These are phyloP conservation scores for Ditylenchus weischeri DNA, from an alignment of 2,888 invertebrate species.

Conservation along the genomic window DNA sequence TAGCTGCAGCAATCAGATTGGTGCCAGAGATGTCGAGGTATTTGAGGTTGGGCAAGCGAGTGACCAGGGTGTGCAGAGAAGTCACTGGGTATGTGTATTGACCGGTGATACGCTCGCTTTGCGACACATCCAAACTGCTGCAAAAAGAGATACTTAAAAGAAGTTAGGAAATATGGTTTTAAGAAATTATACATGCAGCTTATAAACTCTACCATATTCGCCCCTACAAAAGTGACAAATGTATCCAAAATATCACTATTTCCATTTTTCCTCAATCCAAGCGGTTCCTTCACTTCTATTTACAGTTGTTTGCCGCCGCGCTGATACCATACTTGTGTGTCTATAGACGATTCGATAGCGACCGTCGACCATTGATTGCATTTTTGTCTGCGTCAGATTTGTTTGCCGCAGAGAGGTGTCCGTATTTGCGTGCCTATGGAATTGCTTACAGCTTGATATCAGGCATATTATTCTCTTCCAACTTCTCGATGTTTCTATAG, in stretches of 20 bases:
- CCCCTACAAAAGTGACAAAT: slow-evolving; percentile 24
- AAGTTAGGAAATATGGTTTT: neutral
- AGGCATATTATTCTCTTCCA: too few species aligned
- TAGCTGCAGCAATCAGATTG: slow-evolving; percentile 77
- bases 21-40: slow-evolving; percentile 92
- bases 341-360: too few species aligned
- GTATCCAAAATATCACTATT: neutral
- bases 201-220: slow-evolving; percentile 25
- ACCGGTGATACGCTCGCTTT: slow-evolving; percentile 67
- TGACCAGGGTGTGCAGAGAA: slow-evolving; percentile 71
- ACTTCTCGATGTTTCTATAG: too few species aligned
- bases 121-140: slow-evolving; percentile 79
- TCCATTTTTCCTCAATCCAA: too few species aligned
- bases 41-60: slow-evolving; percentile 72
- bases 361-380: too few species aligned
- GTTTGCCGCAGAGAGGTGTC: too few species aligned
- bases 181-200: neutral
- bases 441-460: too few species aligned
- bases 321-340: too few species aligned
- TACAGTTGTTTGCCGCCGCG: too few species aligned
- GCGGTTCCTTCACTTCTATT: too few species aligned
- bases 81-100: slow-evolving; percentile 74
- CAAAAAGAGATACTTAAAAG: slow-evolving; percentile 48
- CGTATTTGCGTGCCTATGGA: too few species aligned
- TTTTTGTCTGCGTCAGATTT: too few species aligned